Percentiles rank a stretch among this genome's conserved stretches.
Conservation (phyloP, 37 sponge, comb jelly and placozoan species). For the Eunapius fragilis region DNA sequence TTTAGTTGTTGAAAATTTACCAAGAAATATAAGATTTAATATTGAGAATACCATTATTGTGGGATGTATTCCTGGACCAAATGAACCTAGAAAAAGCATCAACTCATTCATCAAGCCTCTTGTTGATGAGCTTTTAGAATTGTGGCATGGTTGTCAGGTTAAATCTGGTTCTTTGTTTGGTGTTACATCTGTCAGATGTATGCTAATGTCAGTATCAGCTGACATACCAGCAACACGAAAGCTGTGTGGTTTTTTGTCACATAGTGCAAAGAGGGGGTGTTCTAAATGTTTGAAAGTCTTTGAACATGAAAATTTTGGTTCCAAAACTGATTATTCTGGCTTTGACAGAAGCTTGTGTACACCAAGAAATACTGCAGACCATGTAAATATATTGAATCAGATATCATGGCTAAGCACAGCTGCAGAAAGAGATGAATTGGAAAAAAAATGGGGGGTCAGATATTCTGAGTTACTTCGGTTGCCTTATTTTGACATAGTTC, state of each 20-base stretch:
- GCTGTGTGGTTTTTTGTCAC: constrained; percentile 41
- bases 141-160: constrained; percentile 27
- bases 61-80: constrained; percentile 54
- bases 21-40: constrained; percentile 21
- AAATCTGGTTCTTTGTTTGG: neutral
- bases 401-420: neutral
- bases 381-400: no score
- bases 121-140: constrained; percentile 16
- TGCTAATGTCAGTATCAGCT: constrained; percentile 20
- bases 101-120: constrained; percentile 41
- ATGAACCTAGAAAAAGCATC: constrained; percentile 26
- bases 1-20: constrained; percentile 47
- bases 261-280: constrained; percentile 34
- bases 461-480: constrained; percentile 38
- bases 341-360: constrained; percentile 38
- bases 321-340: constrained; percentile 31
- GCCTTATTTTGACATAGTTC: constrained; percentile 42
- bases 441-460: constrained; percentile 25
- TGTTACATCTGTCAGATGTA: neutral
- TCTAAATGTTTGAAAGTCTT: constrained; percentile 59
- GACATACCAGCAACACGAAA: constrained; percentile 54
- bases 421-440: constrained; percentile 9
- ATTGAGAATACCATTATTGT: constrained; percentile 48
- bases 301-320: constrained; percentile 10
- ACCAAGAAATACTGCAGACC: neutral